These are phyloP conservation scores for Enoplosus armatus DNA, from an alignment of 2,797 vertebrate genomes.

Conservation along the genomic window DNA sequence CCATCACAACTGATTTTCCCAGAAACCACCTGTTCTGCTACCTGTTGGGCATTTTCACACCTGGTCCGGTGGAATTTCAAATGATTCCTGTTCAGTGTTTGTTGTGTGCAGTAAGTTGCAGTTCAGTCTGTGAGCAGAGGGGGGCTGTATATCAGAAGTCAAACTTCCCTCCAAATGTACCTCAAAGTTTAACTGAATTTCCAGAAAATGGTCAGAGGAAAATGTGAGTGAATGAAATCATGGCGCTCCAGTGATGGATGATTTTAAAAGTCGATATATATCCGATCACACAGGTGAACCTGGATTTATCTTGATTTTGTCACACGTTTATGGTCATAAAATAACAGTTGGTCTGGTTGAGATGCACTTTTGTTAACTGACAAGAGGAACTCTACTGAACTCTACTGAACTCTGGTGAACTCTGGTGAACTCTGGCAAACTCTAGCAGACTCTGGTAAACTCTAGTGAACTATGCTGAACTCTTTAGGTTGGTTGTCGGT, in stretches of 20 bases:
- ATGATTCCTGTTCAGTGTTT: neutral
- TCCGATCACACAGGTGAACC: too few relatives aligned
- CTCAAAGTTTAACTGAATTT: too few relatives aligned
- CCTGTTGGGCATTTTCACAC: neutral
- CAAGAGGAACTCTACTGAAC: neutral
- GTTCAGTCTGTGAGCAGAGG: neutral
- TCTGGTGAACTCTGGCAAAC: neutral
- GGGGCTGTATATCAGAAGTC: neutral
- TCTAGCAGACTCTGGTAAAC: neutral
- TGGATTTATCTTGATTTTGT: too few relatives aligned
- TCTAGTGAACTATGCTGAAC: too few relatives aligned
- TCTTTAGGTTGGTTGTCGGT: neutral
- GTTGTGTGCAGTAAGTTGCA: neutral
- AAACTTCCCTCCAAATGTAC: neutral
- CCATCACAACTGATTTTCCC: conserved; percentile 5
- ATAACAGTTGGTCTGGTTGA: too few relatives aligned
- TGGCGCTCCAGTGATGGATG: too few relatives aligned
- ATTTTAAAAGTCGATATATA: too few relatives aligned
- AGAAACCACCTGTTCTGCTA: conserved; percentile 3
- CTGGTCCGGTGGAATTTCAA: neutral
- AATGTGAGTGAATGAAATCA: too few relatives aligned
- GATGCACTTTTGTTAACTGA: neutral
- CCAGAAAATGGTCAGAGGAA: too few relatives aligned
- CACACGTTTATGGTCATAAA: too few relatives aligned
- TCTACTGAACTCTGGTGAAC: neutral